Conservation (phyloP, 2,113 vertebrate genomes). For the Eidolon helvum region DNA sequence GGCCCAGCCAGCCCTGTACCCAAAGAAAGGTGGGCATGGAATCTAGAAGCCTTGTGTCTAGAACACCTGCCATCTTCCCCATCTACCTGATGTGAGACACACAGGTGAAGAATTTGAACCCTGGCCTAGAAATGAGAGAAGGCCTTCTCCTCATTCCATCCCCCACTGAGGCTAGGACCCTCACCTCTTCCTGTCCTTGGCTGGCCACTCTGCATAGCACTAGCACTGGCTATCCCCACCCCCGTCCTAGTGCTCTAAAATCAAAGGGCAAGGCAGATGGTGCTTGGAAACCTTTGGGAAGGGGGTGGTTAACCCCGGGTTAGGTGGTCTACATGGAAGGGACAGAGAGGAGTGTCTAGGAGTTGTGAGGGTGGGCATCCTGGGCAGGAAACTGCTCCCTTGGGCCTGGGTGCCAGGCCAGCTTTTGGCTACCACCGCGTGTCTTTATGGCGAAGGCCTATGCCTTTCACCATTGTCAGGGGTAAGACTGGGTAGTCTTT, state of each 20-base stretch:
- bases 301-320: no score
- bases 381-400: background rate
- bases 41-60: background rate
- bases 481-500: background rate
- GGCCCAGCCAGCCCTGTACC: background rate
- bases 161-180: background rate
- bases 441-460: background rate
- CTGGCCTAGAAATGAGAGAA: background rate
- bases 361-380: background rate
- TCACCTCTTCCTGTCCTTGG: background rate
- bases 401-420: background rate
- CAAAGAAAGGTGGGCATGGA: background rate
- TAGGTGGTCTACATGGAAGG: background rate
- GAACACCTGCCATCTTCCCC: background rate
- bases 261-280: background rate
- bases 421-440: background rate
- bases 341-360: background rate
- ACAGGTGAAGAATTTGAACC: background rate
- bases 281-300: background rate
- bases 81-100: background rate
- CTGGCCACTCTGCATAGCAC: background rate
- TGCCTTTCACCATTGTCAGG: background rate
- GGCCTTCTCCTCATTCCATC: background rate
- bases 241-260: background rate
- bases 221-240: background rate